Conservation (phyloP, 2,797 vertebrate species). For the Hybognathus amarus region DNA sequence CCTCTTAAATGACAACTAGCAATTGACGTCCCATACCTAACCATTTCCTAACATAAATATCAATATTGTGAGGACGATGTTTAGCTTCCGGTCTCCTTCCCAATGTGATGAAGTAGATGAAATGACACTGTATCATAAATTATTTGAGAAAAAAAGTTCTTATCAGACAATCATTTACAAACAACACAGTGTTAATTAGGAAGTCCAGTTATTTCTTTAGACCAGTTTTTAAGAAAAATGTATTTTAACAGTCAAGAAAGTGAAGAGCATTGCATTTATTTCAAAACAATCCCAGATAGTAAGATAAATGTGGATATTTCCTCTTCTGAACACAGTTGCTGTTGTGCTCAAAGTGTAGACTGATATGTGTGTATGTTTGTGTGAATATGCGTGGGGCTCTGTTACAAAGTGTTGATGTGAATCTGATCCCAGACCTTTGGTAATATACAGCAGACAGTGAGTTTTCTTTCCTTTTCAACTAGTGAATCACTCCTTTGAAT, state of each 20-base stretch:
- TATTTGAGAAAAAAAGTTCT: background rate
- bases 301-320: background rate
- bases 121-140: no score
- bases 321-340: background rate
- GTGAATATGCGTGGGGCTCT: conserved; percentile 2
- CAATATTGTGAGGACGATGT: background rate
- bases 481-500: background rate
- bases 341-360: conserved; percentile 9
- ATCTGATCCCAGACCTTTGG: conserved; percentile 10
- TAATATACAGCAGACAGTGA: background rate
- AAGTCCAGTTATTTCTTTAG: background rate
- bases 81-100: background rate
- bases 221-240: background rate
- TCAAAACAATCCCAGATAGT: background rate
- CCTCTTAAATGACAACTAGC: background rate
- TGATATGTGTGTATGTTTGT: conserved; percentile 28
- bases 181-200: background rate
- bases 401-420: background rate
- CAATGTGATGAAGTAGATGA: background rate
- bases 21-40: background rate
- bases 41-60: background rate
- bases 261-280: background rate
- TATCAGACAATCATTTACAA: background rate
- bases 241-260: background rate
- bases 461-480: conserved; percentile 24